Percentiles rank a stretch among this genome's conserved stretches.
Evolutionary conservation across 2,888 invertebrate genomes (phyloP).

Genomic region (Drosophila fulvimacula): DNA sequence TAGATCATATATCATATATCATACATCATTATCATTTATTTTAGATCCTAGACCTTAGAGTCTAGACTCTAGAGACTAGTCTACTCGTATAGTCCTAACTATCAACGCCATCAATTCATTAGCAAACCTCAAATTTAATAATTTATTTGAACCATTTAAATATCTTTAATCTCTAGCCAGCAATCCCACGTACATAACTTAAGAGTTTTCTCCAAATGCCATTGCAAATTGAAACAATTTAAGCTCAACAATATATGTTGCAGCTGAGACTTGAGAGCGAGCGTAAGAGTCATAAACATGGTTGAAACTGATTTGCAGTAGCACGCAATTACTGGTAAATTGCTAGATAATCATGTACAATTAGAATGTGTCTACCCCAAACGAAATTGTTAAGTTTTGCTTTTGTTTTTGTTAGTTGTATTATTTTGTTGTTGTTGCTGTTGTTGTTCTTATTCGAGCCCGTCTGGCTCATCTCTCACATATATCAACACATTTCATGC

Average conservation of each 20-base stretch:
- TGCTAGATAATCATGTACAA: conserved; percentile 54
- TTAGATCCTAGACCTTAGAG: no score
- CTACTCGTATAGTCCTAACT: no score
- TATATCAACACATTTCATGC: conserved; percentile 72
- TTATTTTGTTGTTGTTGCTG: neutral
- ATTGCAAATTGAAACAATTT: neutral
- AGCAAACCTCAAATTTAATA: neutral
- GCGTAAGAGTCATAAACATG: conserved; percentile 7
- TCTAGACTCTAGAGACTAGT: neutral
- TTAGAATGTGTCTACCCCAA: conserved; percentile 46
- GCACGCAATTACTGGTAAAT: conserved; percentile 44
- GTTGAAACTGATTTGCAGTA: conserved; percentile 23
- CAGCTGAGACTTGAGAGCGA: neutral
- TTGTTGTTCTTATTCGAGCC: conserved; percentile 1
- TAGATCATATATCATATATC: no score
- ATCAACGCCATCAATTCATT: neutral
- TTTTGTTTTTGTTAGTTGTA: conserved; percentile 2
- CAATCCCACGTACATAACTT: neutral
- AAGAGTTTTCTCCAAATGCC: neutral
- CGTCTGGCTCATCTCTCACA: conserved; percentile 57
- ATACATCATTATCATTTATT: no score
- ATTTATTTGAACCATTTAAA: neutral
- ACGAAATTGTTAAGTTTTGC: conserved; percentile 33
- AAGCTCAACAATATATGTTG: neutral
- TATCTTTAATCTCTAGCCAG: neutral